Evolutionary conservation across 1,140 invertebrate genomes (phyloP).

Genomic region (Pissodes strobi): DNA sequence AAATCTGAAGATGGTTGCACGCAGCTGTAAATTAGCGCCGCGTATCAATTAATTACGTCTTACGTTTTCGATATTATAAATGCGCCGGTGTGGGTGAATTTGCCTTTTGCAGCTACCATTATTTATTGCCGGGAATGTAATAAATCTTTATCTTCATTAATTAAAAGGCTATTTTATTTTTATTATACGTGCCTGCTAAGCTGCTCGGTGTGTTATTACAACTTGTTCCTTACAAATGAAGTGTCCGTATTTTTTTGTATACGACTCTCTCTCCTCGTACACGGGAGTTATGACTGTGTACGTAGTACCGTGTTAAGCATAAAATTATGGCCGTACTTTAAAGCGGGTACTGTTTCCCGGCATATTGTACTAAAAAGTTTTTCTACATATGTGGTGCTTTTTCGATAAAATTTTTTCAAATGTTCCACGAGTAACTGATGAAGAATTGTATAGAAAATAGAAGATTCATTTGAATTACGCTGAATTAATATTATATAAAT

Average conservation of each 20-base stretch:
- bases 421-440: too few species aligned
- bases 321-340: too few species aligned
- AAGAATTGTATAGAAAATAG: too few species aligned
- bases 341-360: too few species aligned
- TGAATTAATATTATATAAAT: too few species aligned
- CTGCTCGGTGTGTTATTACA: constrained; percentile 25
- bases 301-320: too few species aligned
- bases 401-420: too few species aligned
- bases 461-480: too few species aligned
- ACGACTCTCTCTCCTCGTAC: not conserved
- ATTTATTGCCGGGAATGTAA: constrained; percentile 41
- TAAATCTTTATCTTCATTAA: constrained; percentile 48
- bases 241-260: constrained; percentile 12
- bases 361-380: too few species aligned
- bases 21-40: constrained; percentile 37
- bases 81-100: constrained; percentile 43
- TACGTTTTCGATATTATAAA: constrained; percentile 42
- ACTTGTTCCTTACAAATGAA: constrained; percentile 13
- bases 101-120: constrained; percentile 44
- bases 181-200: constrained; percentile 19
- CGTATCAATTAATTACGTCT: constrained; percentile 45
- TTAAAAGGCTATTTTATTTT: constrained; percentile 40
- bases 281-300: not conserved
- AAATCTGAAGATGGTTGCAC: constrained; percentile 28
- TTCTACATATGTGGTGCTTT: too few species aligned